Evolutionary conservation across 1,140 invertebrate species (phyloP).

Genomic region (Venustaconcha ellipsiformis): DNA sequence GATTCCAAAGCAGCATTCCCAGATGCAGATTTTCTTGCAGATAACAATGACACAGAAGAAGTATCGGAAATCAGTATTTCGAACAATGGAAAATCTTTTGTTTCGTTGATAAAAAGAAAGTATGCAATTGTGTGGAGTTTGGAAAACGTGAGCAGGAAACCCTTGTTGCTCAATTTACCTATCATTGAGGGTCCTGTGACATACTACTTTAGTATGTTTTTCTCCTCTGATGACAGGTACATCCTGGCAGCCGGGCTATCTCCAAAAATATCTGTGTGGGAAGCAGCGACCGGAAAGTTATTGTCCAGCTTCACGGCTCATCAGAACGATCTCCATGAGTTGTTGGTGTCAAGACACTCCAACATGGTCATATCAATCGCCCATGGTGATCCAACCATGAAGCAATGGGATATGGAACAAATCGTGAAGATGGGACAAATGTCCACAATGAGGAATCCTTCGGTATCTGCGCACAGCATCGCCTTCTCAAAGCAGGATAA

Average conservation of each 20-base stretch:
- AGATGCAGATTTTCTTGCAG: constrained; percentile 12
- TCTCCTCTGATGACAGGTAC: constrained; percentile 22
- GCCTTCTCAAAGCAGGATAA: constrained; percentile 25
- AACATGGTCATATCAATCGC: constrained; percentile 9
- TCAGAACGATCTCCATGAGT: constrained; percentile 21
- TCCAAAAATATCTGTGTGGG: constrained; percentile 30
- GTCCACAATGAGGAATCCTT: constrained; percentile 3
- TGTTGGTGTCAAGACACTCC: constrained; percentile 7
- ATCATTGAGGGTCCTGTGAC: constrained; percentile 9
- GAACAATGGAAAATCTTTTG: constrained; percentile 21
- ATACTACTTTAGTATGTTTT: constrained; percentile 22
- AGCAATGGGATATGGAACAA: constrained; percentile 27
- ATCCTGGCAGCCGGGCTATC: constrained; percentile 25
- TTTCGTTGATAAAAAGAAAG: constrained; percentile 25
- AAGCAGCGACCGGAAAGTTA: constrained; percentile 14
- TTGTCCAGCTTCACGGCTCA: constrained; percentile 20
- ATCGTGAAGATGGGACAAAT: constrained; percentile 28
- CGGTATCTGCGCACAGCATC: constrained; percentile 23
- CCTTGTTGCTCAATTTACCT: constrained; percentile 17
- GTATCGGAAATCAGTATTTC: constrained; percentile 19
- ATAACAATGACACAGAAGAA: constrained; percentile 28
- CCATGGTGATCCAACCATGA: constrained; percentile 16
- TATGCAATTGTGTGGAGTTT: constrained; percentile 31
- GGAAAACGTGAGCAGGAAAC: constrained; percentile 27
- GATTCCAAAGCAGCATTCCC: constrained; percentile 18